These are phyloP conservation scores for Phymorhynchus buccinoides DNA, from an alignment of 1,140 invertebrate genomes.

Conservation along the genomic window DNA sequence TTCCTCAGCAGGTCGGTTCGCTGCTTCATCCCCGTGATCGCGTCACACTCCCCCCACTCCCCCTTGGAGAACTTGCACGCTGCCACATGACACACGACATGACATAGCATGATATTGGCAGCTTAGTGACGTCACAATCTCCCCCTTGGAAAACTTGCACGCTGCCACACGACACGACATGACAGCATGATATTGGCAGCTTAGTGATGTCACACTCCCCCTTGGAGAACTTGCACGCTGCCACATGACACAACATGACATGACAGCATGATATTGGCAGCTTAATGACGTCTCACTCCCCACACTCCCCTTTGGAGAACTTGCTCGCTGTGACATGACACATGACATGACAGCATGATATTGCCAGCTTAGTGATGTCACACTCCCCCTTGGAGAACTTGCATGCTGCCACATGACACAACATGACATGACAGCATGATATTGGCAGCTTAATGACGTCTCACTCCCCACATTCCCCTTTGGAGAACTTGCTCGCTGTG, in stretches of 20 bases:
- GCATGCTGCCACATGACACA: neutral
- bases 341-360: neutral
- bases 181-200: neutral
- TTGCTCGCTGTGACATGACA: slow-evolving; percentile 52
- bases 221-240: no score
- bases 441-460: neutral
- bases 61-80: slow-evolving; percentile 59
- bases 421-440: neutral
- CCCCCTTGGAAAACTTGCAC: no score
- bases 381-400: no score
- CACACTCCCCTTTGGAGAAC: slow-evolving; percentile 56
- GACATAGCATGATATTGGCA: neutral
- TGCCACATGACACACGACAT: slow-evolving; percentile 30
- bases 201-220: no score
- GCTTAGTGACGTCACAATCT: no score
- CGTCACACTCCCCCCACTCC: slow-evolving; percentile 56
- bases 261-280: no score
- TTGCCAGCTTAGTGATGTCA: no score
- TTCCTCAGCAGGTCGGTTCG: slow-evolving; percentile 52
- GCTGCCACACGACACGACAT: neutral
- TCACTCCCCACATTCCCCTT: no score
- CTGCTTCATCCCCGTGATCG: slow-evolving; percentile 45
- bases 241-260: no score
- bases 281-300: slow-evolving; percentile 50
- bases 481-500: no score